Evolutionary conservation across 2,113 vertebrate genomes (phyloP).

Genomic region (Egretta garzetta): DNA sequence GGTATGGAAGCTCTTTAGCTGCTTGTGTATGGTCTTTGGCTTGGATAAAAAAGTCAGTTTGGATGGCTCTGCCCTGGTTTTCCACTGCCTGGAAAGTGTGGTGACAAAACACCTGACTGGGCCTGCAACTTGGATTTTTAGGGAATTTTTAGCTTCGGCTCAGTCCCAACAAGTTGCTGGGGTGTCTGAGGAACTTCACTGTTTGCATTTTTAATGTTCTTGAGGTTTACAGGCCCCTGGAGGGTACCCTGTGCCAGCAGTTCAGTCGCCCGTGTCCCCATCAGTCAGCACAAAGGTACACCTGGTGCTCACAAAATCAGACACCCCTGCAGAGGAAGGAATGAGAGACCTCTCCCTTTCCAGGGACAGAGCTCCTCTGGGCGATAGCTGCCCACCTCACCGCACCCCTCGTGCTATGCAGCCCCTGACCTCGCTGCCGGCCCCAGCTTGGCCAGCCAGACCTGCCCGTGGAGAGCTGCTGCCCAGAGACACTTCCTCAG

Average conservation of each 20-base stretch:
- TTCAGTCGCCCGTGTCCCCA: not conserved
- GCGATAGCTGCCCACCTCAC: not conserved
- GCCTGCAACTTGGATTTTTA: not conserved
- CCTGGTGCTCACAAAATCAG: not conserved
- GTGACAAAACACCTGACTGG: not conserved
- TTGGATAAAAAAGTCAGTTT: not conserved
- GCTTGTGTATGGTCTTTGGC: not conserved
- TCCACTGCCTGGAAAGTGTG: not conserved
- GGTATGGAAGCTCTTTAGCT: not conserved
- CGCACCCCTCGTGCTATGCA: fast-evolving
- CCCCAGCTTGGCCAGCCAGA: fast-evolving
- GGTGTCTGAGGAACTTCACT: not conserved
- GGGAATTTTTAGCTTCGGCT: not conserved
- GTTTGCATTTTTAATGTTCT: not conserved
- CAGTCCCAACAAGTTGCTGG: not conserved
- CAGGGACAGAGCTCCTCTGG: not conserved
- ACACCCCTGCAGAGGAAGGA: not conserved
- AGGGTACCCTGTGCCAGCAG: not conserved
- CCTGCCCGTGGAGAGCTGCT: not conserved
- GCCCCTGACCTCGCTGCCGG: not conserved
- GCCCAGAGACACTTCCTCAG: not conserved
- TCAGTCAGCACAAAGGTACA: not conserved
- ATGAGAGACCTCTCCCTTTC: not conserved
- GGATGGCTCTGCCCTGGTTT: not conserved
- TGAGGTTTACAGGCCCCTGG: not conserved